These are phyloP conservation scores for Thinocorus orbignyianus DNA, from an alignment of 2,113 vertebrate species.

Conservation along the genomic window DNA sequence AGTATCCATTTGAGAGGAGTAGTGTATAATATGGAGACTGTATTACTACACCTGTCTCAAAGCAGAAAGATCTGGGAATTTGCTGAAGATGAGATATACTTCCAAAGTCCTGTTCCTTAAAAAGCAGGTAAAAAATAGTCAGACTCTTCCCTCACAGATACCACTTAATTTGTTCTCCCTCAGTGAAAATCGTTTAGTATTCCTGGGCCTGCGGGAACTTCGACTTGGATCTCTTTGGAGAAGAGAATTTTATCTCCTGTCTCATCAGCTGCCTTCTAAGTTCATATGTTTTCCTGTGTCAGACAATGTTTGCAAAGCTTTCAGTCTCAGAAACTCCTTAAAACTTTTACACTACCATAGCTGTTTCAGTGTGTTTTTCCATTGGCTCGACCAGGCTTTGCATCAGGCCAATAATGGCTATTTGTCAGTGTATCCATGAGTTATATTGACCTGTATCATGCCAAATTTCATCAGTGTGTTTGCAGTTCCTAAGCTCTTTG, in stretches of 20 bases:
- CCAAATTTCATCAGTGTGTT: constrained; percentile 38
- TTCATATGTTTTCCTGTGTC: not conserved
- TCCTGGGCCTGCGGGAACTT: not conserved
- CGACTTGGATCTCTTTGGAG: not conserved
- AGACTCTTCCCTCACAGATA: not conserved
- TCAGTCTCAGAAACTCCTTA: not conserved
- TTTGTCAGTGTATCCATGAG: constrained; percentile 21
- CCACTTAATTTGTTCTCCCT: not conserved
- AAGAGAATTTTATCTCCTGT: not conserved
- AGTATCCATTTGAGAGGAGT: not conserved
- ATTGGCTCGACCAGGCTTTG: not conserved
- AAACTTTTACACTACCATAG: not conserved
- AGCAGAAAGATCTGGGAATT: not conserved
- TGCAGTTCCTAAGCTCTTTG: constrained; percentile 17
- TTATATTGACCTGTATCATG: not conserved
- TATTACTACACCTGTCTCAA: not conserved
- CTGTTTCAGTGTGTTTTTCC: not conserved
- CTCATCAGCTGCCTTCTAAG: constrained; percentile 19
- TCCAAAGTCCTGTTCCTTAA: not conserved
- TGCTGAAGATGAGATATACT: not conserved
- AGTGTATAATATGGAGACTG: not conserved
- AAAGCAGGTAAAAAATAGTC: constrained; percentile 31
- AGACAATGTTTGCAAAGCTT: not conserved
- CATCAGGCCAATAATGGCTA: not conserved
- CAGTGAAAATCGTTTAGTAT: not conserved